Base-by-base conservation (phyloP, 1,140 invertebrate species). In the Aphelenchoides avenae region DNA sequence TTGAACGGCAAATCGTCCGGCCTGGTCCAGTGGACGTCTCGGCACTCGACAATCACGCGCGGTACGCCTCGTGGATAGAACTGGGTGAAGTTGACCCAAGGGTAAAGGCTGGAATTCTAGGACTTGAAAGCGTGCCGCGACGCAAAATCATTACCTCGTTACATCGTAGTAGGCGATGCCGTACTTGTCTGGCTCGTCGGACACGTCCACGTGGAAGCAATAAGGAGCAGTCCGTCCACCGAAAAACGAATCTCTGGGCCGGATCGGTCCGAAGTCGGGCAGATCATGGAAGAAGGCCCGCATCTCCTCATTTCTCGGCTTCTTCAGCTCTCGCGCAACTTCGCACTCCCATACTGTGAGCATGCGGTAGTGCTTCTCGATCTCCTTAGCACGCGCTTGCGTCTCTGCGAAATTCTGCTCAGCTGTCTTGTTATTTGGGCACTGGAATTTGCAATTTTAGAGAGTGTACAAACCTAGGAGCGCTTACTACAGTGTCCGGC, bases 71-170 rank as follows among this genome's bases (percentile, higher is more conserved):
- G 4, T 11, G 46, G 46, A n/a, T 22, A 48, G 13, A 2, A 9
- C 3, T 27, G 11, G 11, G 36, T 40, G 7, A 36, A 13, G 13
- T 22, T 48, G 4, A 36, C 42, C 22, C 20, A 36, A 36, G 46
- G 46, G 15, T 48, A 48, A 3, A 48, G 46, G 5, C 27, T 31
- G 36, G n/a, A n/a, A n/a, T n/a, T n/a, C n/a, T n/a, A n/a, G n/a
- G n/a, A n/a, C n/a, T n/a, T n/a, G n/a, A n/a, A n/a, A n/a, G n/a
- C n/a, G n/a, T n/a, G n/a, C n/a, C n/a, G n/a, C n/a, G n/a, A n/a
- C n/a, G n/a, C n/a, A n/a, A n/a, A n/a, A n/a, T n/a, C n/a, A n/a
- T n/a, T n/a, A n/a, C n/a, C n/a, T n/a, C n/a, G 22, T 29, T 13
- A 48, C 20, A 5, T 48, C 46, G 4, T 22, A 48, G 42, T 48